Conservation (phyloP, 2,888 invertebrate genomes). For the Spilarctia lutea region DNA sequence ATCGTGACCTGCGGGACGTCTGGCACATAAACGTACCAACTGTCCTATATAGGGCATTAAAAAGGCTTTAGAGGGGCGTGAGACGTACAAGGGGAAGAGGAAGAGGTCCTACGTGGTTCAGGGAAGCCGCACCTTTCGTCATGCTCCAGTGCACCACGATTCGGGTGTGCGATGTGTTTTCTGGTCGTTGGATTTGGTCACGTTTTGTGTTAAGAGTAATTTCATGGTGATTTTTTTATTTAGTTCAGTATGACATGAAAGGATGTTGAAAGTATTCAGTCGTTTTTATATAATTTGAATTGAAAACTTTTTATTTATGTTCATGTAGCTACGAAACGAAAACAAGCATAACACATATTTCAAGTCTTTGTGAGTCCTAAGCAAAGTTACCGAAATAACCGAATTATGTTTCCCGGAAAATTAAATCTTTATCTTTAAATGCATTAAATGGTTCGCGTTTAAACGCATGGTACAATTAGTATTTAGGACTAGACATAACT, state of each 20-base stretch:
- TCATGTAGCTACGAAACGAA: no score
- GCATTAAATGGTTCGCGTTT: neutral
- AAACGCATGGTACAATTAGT: neutral
- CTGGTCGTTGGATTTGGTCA: slow-evolving; percentile 26
- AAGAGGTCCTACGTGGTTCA: slow-evolving; percentile 9
- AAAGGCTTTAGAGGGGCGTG: slow-evolving; percentile 8
- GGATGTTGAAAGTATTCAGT: slow-evolving; percentile 1
- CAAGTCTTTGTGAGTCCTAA: neutral
- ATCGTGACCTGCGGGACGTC: slow-evolving; percentile 11
- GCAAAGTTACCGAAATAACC: no score
- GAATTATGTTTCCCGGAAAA: no score
- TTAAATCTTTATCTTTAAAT: no score
- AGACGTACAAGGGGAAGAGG: neutral
- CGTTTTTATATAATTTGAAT: neutral
- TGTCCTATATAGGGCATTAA: neutral
- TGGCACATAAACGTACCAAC: neutral
- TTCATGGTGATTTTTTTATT: slow-evolving; percentile 11
- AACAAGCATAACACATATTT: no score
- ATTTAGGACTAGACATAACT: neutral
- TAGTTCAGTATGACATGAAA: neutral
- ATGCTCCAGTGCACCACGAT: slow-evolving; percentile 30
- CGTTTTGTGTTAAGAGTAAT: slow-evolving; percentile 19
- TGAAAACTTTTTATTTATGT: neutral
- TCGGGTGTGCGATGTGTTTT: slow-evolving; percentile 27
- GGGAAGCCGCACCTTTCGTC: slow-evolving; percentile 40